phyloP scores from a whole-genome alignment of 2,888 invertebrate species.

The Tipula unca region DNA sequence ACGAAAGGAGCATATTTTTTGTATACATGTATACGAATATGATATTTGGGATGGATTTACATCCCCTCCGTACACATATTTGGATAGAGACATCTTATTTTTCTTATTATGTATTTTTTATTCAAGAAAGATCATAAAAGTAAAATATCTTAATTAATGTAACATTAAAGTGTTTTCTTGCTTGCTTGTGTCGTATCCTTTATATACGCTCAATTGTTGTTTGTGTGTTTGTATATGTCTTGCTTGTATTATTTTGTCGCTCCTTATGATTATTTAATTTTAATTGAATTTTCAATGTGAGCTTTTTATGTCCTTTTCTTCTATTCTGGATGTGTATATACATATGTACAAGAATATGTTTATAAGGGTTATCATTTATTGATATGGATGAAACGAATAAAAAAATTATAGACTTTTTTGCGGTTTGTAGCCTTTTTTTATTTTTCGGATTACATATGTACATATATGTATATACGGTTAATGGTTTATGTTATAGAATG shows the following conservation, averaged over 20 bases:
- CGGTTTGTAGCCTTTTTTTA: not conserved
- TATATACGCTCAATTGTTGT: not conserved
- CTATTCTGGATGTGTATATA: not conserved
- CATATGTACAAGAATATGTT: not conserved
- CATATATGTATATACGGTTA: too few relatives aligned
- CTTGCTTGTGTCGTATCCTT: not conserved
- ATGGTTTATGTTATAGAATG: not conserved
- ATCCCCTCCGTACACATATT: not conserved
- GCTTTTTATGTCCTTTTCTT: not conserved
- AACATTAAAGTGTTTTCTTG: not conserved
- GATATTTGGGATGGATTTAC: not conserved
- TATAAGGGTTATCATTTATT: not conserved
- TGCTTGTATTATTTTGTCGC: not conserved
- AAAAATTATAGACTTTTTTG: not conserved
- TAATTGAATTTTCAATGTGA: constrained; percentile 4
- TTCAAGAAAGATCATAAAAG: not conserved
- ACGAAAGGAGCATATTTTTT: not conserved
- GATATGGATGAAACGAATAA: not conserved
- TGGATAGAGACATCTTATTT: not conserved
- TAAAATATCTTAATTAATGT: not conserved
- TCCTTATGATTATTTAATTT: constrained; percentile 8
- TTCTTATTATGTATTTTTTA: not conserved
- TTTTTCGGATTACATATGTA: not conserved
- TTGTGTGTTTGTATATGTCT: not conserved
- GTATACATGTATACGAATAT: not conserved